These are phyloP conservation scores for Novumbra hubbsi DNA, from an alignment of 2,797 vertebrate genomes.

Conservation along the genomic window DNA sequence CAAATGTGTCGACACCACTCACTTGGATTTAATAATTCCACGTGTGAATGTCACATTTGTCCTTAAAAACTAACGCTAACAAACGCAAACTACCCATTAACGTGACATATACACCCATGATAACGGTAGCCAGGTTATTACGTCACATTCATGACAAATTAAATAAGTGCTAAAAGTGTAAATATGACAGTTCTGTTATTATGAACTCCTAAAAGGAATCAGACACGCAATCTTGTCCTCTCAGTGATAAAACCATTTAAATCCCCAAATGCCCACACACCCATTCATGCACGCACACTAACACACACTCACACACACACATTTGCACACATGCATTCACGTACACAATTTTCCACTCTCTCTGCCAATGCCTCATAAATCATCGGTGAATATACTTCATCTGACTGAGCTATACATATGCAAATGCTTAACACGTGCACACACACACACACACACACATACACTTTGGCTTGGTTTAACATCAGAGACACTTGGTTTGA, in stretches of 20 bases:
- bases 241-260: constrained; percentile 12
- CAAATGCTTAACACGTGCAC: constrained; percentile 54
- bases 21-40: not conserved
- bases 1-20: not conserved
- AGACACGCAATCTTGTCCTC: not conserved
- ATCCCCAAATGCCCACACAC: not conserved
- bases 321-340: constrained; percentile 28
- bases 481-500: constrained; percentile 52
- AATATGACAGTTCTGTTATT: not conserved
- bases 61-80: not conserved
- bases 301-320: not conserved
- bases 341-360: not conserved
- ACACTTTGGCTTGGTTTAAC: constrained; percentile 30
- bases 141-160: not conserved
- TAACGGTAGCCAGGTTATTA: not conserved
- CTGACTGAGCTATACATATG: constrained; percentile 57
- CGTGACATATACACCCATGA: not conserved
- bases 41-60: not conserved
- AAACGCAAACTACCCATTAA: no score
- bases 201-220: not conserved
- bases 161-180: not conserved
- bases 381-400: constrained; percentile 39
- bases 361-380: not conserved
- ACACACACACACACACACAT: constrained; percentile 24
- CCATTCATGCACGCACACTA: constrained; percentile 1